Evolutionary conservation across 1,140 invertebrate genomes (phyloP), one percentile per base, ranked within the genome.

Genomic region (Eupeodes corollae): DNA sequence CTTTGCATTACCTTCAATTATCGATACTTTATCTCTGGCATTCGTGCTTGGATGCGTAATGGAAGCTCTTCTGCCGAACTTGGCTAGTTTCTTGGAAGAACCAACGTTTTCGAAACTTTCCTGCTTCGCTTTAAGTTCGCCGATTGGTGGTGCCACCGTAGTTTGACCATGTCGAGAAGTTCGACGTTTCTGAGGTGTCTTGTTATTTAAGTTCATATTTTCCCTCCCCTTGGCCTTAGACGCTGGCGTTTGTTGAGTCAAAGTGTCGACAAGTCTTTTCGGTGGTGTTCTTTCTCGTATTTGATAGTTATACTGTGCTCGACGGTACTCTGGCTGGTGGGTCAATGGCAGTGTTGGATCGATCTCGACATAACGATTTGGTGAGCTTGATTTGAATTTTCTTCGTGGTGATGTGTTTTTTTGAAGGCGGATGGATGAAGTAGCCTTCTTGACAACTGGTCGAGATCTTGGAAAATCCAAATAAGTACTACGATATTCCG

Each of bases 401-500:
- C n/a, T 11, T 13, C 34, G 21, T 34, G 37, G 39, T 19, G 44
- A 37, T 14, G 10, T 31, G 11, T 19, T 32, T 46, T 19, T 63
- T 52, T 58, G 60, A 37, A 67, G 42, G 9, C 61, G 62, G 21
- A 67, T 64, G 18, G 57, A 57, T 30, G 64, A 67, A 33, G 55
- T 49, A n/a, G 64, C 58, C 53, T 67, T 67, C n/a, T 52, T 55
- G 15, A 59, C 55, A 19, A 67, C 50, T 0, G 64, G 64, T 13
- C 64, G 58, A 13, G 60, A 55, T 34, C 64, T 58, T 40, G 64
- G 64, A 53, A 65, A 67, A 18, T 67, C 60, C 33, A 56, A 42
- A 42, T 63, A 67, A 15, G 62, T 65, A 42, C 59, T 65, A 21
- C 62, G 52, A 50, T 67, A 67, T 51, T 67, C 64, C 2, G 64